Evolutionary conservation across 2,888 invertebrate genomes (phyloP).

Genomic region (Aspidapion aeneum): DNA sequence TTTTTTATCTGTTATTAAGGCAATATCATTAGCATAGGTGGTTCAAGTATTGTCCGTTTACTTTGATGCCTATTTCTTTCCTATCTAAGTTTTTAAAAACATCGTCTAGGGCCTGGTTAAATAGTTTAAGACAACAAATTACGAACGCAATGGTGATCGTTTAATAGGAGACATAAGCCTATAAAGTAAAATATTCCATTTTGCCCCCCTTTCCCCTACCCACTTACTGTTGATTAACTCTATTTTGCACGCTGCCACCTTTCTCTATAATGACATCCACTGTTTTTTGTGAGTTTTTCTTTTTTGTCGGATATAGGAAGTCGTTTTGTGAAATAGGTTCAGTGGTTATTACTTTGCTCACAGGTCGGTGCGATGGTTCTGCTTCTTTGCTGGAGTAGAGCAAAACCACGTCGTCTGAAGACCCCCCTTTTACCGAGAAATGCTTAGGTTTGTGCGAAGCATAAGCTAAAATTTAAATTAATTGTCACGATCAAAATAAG

Average conservation of each 20-base stretch:
- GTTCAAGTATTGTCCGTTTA: too few species aligned
- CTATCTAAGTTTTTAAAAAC: too few species aligned
- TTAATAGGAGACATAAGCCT: too few species aligned
- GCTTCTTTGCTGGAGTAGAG: constrained; percentile 29
- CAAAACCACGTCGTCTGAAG: constrained; percentile 29
- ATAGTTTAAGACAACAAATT: neutral
- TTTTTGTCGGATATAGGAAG: constrained; percentile 33
- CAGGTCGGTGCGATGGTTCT: constrained; percentile 13
- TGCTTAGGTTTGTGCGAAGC: neutral
- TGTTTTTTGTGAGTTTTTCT: constrained; percentile 26
- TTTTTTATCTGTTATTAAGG: too few species aligned
- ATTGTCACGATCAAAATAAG: too few species aligned
- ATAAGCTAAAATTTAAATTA: constrained; percentile 17
- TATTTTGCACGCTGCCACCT: neutral
- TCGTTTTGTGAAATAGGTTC: constrained; percentile 28
- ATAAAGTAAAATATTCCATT: too few species aligned
- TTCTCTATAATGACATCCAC: constrained; percentile 19
- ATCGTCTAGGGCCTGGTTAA: too few species aligned
- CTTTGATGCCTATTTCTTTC: too few species aligned
- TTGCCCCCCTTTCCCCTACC: too few species aligned
- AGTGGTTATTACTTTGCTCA: constrained; percentile 16
- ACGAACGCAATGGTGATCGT: too few species aligned
- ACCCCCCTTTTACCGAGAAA: constrained; percentile 10
- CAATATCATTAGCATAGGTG: too few species aligned
- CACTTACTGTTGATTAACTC: neutral